phyloP scores from a whole-genome alignment of 2,888 invertebrate genomes.

The Ophonus ardosiacus region DNA sequence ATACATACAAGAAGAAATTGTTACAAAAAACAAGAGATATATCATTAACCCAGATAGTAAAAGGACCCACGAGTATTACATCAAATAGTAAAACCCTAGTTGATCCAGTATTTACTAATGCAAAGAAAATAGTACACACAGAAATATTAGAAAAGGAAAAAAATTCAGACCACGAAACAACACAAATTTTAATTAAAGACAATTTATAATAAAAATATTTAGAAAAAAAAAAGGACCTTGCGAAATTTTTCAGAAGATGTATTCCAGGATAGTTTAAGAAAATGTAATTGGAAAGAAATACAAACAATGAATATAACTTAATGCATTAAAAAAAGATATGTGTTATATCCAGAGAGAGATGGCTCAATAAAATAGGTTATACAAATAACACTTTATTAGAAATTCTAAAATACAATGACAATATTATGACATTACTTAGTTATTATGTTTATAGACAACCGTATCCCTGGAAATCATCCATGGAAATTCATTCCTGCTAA shows the following conservation, averaged over 20 bases:
- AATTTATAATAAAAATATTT: not conserved
- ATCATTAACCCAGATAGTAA: not conserved
- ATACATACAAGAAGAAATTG: not conserved
- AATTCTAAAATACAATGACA: no score
- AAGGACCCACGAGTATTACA: slow-evolving; percentile 16
- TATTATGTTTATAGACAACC: no score
- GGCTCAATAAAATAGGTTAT: no score
- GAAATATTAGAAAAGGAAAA: not conserved
- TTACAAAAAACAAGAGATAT: not conserved
- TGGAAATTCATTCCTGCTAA: no score
- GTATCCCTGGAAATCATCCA: no score
- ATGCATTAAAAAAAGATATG: no score
- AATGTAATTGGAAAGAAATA: not conserved
- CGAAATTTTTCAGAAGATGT: no score
- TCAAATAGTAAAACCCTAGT: slow-evolving; percentile 7
- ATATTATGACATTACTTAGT: no score
- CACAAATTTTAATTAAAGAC: not conserved
- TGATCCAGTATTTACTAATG: slow-evolving; percentile 1
- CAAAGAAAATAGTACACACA: not conserved
- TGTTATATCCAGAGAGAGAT: no score
- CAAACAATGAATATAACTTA: no score
- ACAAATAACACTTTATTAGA: no score
- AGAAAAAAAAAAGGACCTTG: no score
- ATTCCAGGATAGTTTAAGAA: not conserved
- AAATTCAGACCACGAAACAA: slow-evolving; percentile 4